Evolutionary conservation across 1,140 invertebrate genomes (phyloP).

Genomic region (Lepidostoma basale): DNA sequence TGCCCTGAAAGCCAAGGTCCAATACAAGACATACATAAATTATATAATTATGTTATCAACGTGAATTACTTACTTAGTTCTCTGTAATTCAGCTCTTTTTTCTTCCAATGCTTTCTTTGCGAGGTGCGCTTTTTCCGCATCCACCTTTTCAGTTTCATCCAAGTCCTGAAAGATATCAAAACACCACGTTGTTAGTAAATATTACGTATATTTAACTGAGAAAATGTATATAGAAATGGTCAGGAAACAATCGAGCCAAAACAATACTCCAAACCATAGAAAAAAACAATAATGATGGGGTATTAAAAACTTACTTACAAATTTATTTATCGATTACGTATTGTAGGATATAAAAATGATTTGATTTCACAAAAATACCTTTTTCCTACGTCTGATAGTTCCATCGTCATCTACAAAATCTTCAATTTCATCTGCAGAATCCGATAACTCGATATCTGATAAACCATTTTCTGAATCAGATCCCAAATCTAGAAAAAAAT

Average conservation of each 20-base stretch:
- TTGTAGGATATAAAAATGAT: no score
- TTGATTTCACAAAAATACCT: conserved; percentile 5
- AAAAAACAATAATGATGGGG: no score
- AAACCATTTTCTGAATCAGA: conserved; percentile 48
- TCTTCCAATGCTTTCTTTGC: conserved; percentile 64
- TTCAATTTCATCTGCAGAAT: conserved; percentile 45
- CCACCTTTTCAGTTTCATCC: conserved; percentile 58
- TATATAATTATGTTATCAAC: neutral
- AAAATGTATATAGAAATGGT: no score
- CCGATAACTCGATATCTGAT: conserved; percentile 44
- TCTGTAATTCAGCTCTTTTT: conserved; percentile 62
- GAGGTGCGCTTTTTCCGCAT: conserved; percentile 68
- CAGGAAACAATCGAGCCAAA: no score
- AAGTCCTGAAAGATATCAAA: conserved; percentile 63
- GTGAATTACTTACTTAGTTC: conserved; percentile 56
- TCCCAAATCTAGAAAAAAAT: conserved; percentile 20
- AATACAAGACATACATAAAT: neutral
- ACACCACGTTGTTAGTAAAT: no score
- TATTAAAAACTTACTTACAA: no score
- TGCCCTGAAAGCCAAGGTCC: neutral
- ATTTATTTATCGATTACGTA: no score
- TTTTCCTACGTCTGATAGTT: conserved; percentile 49
- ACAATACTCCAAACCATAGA: no score
- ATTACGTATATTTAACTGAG: no score
- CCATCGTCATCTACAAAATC: conserved; percentile 50